A percentile compares a stretch with the other conserved stretches of the same genome.
phyloP scores from a whole-genome alignment of 92 coral and sea anemone genomes.

The Zoanthus sociatus region DNA sequence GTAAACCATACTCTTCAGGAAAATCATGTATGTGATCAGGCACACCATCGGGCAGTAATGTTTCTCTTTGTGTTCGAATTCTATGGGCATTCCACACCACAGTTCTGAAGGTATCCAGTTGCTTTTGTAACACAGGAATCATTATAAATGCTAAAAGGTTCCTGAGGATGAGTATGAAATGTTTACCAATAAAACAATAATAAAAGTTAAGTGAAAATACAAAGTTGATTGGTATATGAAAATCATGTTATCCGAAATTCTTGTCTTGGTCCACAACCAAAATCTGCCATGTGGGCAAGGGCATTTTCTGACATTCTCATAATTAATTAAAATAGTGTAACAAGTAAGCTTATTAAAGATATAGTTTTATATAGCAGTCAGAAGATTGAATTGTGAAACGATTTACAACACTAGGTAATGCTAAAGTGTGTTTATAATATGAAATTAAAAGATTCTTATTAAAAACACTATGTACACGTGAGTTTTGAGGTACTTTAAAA shows the following conservation, averaged over 20 bases:
- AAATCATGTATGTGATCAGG: slow-evolving; percentile 1
- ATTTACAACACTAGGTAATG: slow-evolving; percentile 8
- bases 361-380: slow-evolving; percentile 11
- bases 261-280: slow-evolving; percentile 22
- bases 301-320: slow-evolving; percentile 5
- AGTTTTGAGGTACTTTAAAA: slow-evolving; percentile 1
- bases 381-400: slow-evolving; percentile 15
- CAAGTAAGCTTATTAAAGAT: slow-evolving; percentile 3
- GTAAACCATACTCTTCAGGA: slow-evolving; percentile 9
- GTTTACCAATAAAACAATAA: slow-evolving; percentile 7
- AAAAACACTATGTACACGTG: background rate
- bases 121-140: slow-evolving; percentile 8
- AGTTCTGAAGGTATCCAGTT: background rate
- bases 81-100: background rate
- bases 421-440: background rate
- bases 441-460: slow-evolving; percentile 4
- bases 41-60: slow-evolving; percentile 15
- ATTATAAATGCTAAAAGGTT: slow-evolving; percentile 10
- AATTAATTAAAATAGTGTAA: background rate
- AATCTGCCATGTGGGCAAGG: background rate
- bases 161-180: slow-evolving; percentile 9
- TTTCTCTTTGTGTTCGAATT: background rate
- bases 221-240: background rate
- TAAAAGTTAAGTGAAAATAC: background rate
- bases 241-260: background rate